Evolutionary conservation across 2,113 vertebrate species (phyloP).

Genomic region (Ceratotherium simum): DNA sequence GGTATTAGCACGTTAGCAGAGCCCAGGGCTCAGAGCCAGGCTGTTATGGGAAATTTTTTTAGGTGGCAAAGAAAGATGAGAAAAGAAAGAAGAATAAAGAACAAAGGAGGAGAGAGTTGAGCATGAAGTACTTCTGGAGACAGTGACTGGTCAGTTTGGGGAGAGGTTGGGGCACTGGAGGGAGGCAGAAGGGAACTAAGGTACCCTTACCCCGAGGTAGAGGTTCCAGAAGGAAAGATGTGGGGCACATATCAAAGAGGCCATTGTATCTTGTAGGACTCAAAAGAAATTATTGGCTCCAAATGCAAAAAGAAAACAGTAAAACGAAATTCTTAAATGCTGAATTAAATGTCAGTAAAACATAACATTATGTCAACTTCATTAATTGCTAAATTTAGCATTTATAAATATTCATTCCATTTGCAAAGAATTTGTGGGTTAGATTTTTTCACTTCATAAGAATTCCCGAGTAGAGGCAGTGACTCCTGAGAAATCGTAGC

Average conservation of each 20-base stretch:
- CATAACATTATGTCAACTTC: constrained; percentile 13
- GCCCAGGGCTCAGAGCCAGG: neutral
- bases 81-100: neutral
- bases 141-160: neutral
- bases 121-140: neutral
- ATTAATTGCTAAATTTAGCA: constrained; percentile 54
- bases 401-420: constrained; percentile 56
- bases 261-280: neutral
- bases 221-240: neutral
- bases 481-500: neutral
- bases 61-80: constrained; percentile 13
- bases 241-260: neutral
- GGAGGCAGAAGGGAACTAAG: neutral
- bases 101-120: neutral
- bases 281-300: neutral
- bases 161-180: neutral
- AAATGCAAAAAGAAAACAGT: neutral
- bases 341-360: constrained; percentile 51
- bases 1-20: neutral
- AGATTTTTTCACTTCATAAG: constrained; percentile 50
- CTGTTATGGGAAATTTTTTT: neutral
- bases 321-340: constrained; percentile 30
- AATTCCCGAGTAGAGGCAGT: constrained; percentile 22
- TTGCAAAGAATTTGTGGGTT: constrained; percentile 61
- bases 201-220: neutral